These are phyloP conservation scores for Caenorhabditis uteleia DNA, from an alignment of 2,888 invertebrate species.

Conservation along the genomic window DNA sequence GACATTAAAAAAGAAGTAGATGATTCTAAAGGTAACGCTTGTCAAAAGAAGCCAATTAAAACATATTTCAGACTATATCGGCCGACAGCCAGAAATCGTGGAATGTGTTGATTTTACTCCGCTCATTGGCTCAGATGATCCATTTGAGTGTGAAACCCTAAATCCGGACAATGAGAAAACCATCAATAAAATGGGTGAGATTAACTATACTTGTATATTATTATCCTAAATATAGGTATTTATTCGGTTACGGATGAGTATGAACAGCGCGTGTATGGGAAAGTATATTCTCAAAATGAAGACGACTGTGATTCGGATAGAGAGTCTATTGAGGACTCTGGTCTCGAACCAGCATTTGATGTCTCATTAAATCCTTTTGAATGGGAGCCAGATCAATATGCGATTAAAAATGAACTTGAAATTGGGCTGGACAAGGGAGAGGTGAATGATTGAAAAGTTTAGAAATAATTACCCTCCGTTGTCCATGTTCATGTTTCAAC, in stretches of 20 bases:
- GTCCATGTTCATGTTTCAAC: constrained; percentile 7
- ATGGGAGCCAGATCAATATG: too few species aligned
- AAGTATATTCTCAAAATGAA: constrained; percentile 2
- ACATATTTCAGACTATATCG: constrained; percentile 54
- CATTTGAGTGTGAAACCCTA: constrained; percentile 10
- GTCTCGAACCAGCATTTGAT: constrained; percentile 32
- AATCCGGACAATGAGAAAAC: constrained; percentile 9
- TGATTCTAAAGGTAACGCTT: constrained; percentile 31
- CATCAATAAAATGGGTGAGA: constrained; percentile 28
- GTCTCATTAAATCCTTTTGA: constrained; percentile 21
- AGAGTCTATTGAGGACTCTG: constrained; percentile 26
- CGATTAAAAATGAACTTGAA: constrained; percentile 7
- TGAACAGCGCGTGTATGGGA: constrained; percentile 31
- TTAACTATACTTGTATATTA: too few species aligned
- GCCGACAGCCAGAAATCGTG: constrained; percentile 62
- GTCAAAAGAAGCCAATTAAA: too few species aligned
- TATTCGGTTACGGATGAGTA: constrained; percentile 40
- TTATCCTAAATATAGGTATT: constrained; percentile 11
- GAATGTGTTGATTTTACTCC: constrained; percentile 64
- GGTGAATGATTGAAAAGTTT: constrained; percentile 4
- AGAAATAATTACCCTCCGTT: constrained; percentile 32
- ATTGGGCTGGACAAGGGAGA: constrained; percentile 17
- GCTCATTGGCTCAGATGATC: constrained; percentile 39
- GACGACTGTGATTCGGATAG: constrained; percentile 3
- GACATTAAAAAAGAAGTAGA: constrained; percentile 52